These are phyloP conservation scores for Novumbra hubbsi DNA, from an alignment of 2,797 vertebrate genomes.

Conservation along the genomic window DNA sequence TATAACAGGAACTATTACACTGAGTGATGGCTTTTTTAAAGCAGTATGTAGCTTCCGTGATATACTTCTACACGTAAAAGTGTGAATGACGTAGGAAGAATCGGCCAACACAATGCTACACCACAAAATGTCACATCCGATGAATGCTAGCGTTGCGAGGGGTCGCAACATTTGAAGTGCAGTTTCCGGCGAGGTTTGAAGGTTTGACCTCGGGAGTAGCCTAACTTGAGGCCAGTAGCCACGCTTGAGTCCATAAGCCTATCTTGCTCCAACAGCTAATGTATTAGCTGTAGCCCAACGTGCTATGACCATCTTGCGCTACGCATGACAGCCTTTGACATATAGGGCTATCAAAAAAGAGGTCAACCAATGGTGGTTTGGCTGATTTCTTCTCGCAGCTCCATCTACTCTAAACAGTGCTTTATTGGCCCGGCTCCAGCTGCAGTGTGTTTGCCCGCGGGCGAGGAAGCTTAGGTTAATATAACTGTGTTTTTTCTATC, in stretches of 20 bases:
- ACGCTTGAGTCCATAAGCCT: background rate
- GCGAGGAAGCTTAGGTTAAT: background rate
- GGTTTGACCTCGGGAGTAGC: too few relatives aligned
- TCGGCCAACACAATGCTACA: too few relatives aligned
- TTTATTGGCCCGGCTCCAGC: background rate
- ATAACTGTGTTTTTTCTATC: background rate
- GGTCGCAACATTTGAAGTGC: too few relatives aligned
- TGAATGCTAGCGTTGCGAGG: too few relatives aligned
- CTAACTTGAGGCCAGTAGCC: too few relatives aligned
- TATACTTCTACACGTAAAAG: too few relatives aligned
- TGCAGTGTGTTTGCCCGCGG: background rate
- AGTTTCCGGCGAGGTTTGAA: too few relatives aligned
- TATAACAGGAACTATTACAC: too few relatives aligned
- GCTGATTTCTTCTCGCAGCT: background rate
- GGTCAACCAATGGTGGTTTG: background rate
- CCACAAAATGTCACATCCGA: too few relatives aligned
- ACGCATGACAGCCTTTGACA: background rate
- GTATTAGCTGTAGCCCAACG: background rate
- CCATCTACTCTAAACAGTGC: background rate
- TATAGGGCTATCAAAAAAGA: background rate
- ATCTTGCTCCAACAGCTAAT: background rate
- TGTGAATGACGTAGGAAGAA: too few relatives aligned
- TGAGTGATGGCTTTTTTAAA: too few relatives aligned
- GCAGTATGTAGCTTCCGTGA: too few relatives aligned
- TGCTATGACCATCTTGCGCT: background rate